phyloP scores from a whole-genome alignment of 2,797 vertebrate genomes.

The Sebastes trivittatus region DNA sequence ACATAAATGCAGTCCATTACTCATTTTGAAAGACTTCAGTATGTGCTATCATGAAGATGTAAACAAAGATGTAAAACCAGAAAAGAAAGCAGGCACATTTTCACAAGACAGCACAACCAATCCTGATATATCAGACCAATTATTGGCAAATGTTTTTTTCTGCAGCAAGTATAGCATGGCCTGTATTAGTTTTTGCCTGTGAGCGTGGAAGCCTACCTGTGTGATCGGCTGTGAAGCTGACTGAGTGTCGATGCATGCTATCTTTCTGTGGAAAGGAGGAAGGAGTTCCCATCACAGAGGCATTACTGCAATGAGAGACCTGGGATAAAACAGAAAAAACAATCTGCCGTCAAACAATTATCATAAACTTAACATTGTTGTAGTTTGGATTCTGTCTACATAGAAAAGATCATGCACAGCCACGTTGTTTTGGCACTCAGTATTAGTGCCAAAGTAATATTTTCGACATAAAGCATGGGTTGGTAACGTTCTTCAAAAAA shows the following conservation, averaged over 20 bases:
- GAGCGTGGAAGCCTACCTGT: constrained; percentile 43
- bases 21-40: not conserved
- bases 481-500: too few relatives aligned
- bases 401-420: not conserved
- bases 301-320: constrained; percentile 63
- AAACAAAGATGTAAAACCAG: not conserved
- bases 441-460: not conserved
- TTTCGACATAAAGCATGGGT: not conserved
- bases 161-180: not conserved
- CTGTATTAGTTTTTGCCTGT: not conserved
- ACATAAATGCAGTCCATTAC: not conserved
- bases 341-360: not conserved
- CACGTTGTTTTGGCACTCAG: not conserved
- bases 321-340: constrained; percentile 9
- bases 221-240: constrained; percentile 43
- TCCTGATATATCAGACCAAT: not conserved
- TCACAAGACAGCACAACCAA: not conserved
- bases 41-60: not conserved
- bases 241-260: constrained; percentile 26
- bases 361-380: not conserved
- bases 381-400: not conserved
- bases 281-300: constrained; percentile 54
- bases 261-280: constrained; percentile 20
- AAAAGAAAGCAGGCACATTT: not conserved
- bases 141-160: not conserved